Evolutionary conservation across 2,797 vertebrate species (phyloP).

Genomic region (Paratrypauchen microcephalus): DNA sequence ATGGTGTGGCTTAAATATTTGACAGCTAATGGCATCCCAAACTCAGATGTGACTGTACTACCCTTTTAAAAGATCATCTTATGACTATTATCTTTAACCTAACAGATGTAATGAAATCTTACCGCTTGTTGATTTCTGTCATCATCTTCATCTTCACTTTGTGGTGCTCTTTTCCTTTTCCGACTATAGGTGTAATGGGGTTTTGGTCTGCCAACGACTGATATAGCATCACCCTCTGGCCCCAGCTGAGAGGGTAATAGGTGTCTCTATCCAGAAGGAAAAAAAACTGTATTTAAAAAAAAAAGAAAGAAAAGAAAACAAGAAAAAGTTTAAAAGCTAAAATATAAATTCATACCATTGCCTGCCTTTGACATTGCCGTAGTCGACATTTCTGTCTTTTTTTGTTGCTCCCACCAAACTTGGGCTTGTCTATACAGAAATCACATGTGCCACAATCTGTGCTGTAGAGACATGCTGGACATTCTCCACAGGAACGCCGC

Average conservation of each 20-base stretch:
- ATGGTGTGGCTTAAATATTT: too few relatives aligned
- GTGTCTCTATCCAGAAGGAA: slow-evolving; percentile 73
- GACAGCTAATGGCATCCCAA: too few relatives aligned
- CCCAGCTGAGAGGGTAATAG: slow-evolving; percentile 75
- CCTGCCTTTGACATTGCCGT: slow-evolving; percentile 87
- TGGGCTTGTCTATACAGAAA: slow-evolving; percentile 91
- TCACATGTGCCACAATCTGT: slow-evolving; percentile 88
- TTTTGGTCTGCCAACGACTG: slow-evolving; percentile 50
- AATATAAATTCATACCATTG: slow-evolving; percentile 70
- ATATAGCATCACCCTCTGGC: slow-evolving; percentile 46
- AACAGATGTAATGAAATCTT: slow-evolving; percentile 20
- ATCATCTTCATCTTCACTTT: slow-evolving; percentile 70
- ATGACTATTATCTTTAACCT: not conserved
- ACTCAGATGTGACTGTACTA: not conserved
- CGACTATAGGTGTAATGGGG: slow-evolving; percentile 69
- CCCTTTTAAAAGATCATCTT: too few relatives aligned
- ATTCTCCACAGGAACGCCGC: slow-evolving; percentile 84
- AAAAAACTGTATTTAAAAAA: slow-evolving; percentile 9
- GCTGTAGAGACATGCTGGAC: slow-evolving; percentile 84
- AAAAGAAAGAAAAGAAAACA: not conserved
- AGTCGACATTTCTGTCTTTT: slow-evolving; percentile 91
- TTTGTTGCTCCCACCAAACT: slow-evolving; percentile 90
- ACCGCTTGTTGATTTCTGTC: slow-evolving; percentile 55
- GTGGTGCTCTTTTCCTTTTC: slow-evolving; percentile 53
- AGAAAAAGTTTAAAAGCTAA: not conserved